Conservation (phyloP, 2,888 invertebrate genomes). For the Eubasilissa splendida region DNA sequence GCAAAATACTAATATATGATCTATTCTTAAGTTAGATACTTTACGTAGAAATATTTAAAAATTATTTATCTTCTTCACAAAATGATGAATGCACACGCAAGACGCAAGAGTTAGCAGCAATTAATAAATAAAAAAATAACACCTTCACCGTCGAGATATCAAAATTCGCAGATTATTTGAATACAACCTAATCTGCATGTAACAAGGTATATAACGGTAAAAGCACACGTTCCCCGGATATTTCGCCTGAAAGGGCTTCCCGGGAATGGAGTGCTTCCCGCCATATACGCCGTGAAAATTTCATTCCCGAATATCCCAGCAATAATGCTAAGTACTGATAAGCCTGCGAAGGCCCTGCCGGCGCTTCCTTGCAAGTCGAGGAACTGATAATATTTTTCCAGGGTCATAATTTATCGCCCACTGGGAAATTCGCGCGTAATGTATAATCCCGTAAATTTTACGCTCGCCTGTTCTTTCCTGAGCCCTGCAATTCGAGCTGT, state of each 20-base stretch:
- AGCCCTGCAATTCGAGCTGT: background rate
- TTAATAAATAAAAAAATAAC: too few species aligned
- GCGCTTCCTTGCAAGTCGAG: constrained; percentile 20
- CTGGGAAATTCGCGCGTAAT: constrained; percentile 47
- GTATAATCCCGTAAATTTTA: constrained; percentile 41
- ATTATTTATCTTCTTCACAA: too few species aligned
- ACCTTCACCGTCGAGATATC: background rate
- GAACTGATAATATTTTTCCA: constrained; percentile 47
- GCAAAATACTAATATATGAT: too few species aligned
- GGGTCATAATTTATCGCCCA: constrained; percentile 46
- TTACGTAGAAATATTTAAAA: too few species aligned
- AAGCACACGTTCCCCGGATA: constrained; percentile 8
- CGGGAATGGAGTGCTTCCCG: constrained; percentile 50
- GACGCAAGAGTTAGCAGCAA: too few species aligned
- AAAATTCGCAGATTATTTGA: too few species aligned
- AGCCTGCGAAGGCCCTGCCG: constrained; percentile 41
- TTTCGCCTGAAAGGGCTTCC: constrained; percentile 47
- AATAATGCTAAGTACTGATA: constrained; percentile 58
- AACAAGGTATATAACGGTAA: constrained; percentile 45
- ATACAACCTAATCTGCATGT: background rate
- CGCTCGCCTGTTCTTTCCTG: constrained; percentile 11
- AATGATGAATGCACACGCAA: too few species aligned
- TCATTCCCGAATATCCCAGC: constrained; percentile 56
- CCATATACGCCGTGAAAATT: constrained; percentile 55
- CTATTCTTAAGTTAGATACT: too few species aligned